A percentile compares a stretch with the other conserved stretches of the same genome.
Conservation (phyloP, 2,797 vertebrate genomes). For the Schizopygopsis malacanthus region DNA sequence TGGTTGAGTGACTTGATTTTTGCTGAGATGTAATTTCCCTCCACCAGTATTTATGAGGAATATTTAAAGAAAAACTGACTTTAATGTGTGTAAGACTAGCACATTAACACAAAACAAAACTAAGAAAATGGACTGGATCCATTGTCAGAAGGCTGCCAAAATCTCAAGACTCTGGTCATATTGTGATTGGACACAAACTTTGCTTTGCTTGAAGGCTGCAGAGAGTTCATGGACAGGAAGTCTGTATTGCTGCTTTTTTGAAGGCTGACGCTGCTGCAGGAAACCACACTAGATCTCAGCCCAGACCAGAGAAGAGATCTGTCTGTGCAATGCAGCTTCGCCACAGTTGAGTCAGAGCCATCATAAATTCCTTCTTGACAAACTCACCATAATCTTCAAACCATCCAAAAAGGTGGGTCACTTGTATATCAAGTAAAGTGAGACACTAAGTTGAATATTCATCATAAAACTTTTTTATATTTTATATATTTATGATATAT, state of each 20-base stretch:
- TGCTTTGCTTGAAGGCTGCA: conserved; percentile 58
- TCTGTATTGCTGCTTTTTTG: conserved; percentile 59
- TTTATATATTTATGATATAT: neutral
- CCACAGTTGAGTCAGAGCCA: conserved; percentile 47
- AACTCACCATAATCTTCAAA: conserved; percentile 11
- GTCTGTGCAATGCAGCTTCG: conserved; percentile 42
- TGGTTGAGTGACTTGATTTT: conserved; percentile 17
- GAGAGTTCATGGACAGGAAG: conserved; percentile 63
- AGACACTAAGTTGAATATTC: neutral
- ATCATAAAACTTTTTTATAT: neutral
- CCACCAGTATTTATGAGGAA: conserved; percentile 32
- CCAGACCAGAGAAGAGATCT: conserved; percentile 33
- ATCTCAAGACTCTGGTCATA: conserved; percentile 55
- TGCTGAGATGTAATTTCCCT: conserved; percentile 2
- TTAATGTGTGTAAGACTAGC: conserved; percentile 34
- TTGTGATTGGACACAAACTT: conserved; percentile 61
- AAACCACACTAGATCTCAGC: conserved; percentile 55
- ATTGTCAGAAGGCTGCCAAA: conserved; percentile 55
- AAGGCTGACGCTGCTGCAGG: conserved; percentile 59
- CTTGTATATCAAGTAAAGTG: conserved; percentile 6
- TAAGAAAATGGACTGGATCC: conserved; percentile 41
- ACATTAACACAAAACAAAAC: conserved; percentile 20
- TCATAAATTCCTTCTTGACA: conserved; percentile 33
- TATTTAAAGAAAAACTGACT: conserved; percentile 1
- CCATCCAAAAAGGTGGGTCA: too few relatives aligned